Conservation (phyloP, 2,888 invertebrate species). For the Agelastica alni region DNA sequence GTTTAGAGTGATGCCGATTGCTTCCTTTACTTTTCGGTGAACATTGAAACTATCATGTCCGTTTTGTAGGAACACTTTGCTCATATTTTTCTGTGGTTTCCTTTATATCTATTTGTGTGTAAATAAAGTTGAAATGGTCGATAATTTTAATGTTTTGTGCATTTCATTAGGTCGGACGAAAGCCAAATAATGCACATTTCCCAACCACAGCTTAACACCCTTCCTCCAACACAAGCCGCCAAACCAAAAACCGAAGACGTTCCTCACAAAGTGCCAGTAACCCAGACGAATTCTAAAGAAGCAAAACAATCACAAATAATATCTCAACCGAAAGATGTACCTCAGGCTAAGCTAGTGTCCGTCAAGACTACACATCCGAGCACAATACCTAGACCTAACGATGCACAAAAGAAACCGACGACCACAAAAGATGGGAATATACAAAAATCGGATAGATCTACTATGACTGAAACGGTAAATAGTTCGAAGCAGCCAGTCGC, state of each 20-base stretch:
- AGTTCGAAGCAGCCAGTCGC: not conserved
- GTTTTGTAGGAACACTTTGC: too few species aligned
- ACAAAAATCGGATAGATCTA: slow-evolving; percentile 21
- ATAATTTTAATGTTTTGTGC: not conserved
- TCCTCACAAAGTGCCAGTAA: not conserved
- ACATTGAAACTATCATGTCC: too few species aligned
- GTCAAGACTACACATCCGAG: slow-evolving; percentile 4
- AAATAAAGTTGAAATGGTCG: not conserved
- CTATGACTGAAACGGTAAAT: slow-evolving; percentile 26
- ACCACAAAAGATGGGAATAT: slow-evolving; percentile 20
- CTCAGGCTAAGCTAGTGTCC: slow-evolving; percentile 2
- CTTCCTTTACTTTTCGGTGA: too few species aligned
- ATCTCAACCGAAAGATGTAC: not conserved
- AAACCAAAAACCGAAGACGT: slow-evolving; percentile 6
- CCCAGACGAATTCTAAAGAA: not conserved
- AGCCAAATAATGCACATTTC: slow-evolving; percentile 5
- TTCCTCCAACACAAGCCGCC: not conserved
- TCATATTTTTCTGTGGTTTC: too few species aligned
- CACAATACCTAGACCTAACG: slow-evolving; percentile 11
- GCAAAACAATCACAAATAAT: too few species aligned
- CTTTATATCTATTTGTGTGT: too few species aligned
- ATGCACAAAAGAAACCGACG: slow-evolving; percentile 14
- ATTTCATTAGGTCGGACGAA: slow-evolving; percentile 12
- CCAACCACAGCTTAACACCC: not conserved
- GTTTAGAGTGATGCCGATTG: too few species aligned